Conservation (phyloP, 2,113 vertebrate genomes). For the Scortum barcoo region DNA sequence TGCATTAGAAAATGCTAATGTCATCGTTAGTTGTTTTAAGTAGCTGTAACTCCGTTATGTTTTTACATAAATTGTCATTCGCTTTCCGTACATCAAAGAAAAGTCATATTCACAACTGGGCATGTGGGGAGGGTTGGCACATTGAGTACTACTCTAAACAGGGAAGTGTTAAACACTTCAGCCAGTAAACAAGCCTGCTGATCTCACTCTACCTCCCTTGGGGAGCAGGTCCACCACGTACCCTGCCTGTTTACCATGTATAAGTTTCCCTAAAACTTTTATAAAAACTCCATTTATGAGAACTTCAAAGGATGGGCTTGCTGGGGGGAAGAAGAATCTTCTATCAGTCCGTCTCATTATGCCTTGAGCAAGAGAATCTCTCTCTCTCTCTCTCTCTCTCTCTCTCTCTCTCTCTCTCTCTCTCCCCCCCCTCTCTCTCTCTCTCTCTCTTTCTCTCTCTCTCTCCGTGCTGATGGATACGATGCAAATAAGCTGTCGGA, state of each 20-base stretch:
- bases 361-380: slow-evolving; percentile 52
- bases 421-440: slow-evolving; percentile 10
- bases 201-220: slow-evolving; percentile 57
- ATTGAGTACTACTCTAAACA: slow-evolving; percentile 36
- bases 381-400: too few species aligned
- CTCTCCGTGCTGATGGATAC: slow-evolving; percentile 46
- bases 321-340: slow-evolving; percentile 36
- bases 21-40: slow-evolving; percentile 34
- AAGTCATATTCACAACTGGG: slow-evolving; percentile 31
- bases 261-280: slow-evolving; percentile 48
- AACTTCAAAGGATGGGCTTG: slow-evolving; percentile 69
- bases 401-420: too few species aligned
- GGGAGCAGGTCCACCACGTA: slow-evolving; percentile 53
- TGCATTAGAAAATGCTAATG: slow-evolving; percentile 61
- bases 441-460: slow-evolving; percentile 11
- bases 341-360: slow-evolving; percentile 42
- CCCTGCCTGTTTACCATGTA: slow-evolving; percentile 60
- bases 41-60: slow-evolving; percentile 37
- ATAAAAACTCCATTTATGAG: slow-evolving; percentile 60
- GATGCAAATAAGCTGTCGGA: slow-evolving; percentile 67
- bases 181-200: slow-evolving; percentile 67
- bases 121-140: slow-evolving; percentile 38
- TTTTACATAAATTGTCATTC: slow-evolving; percentile 71
- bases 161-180: slow-evolving; percentile 63
- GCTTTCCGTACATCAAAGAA: slow-evolving; percentile 67